phyloP scores from a whole-genome alignment of 2,888 invertebrate genomes.

The Agrochola macilenta region DNA sequence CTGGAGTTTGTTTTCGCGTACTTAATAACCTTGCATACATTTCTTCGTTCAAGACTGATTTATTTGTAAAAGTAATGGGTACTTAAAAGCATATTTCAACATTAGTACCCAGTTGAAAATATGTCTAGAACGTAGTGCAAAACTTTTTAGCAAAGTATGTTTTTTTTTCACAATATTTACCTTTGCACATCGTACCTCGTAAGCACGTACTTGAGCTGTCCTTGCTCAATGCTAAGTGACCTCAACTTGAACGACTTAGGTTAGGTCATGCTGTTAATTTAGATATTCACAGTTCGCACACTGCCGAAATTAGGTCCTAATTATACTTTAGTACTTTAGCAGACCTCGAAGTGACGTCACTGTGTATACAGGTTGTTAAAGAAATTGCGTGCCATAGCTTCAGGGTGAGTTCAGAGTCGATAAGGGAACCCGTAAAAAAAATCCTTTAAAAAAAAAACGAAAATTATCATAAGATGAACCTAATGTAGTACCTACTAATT shows the following conservation, averaged over 20 bases:
- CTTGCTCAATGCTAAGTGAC: conserved; percentile 59
- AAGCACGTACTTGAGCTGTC: conserved; percentile 41
- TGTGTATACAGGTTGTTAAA: no score
- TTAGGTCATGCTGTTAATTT: conserved; percentile 38
- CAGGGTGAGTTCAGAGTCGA: no score
- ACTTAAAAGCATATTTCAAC: not conserved
- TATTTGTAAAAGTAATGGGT: conserved; percentile 9
- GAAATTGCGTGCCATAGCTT: no score
- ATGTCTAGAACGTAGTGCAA: not conserved
- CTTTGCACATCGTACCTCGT: conserved; percentile 2
- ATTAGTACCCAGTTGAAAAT: no score
- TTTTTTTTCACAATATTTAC: not conserved
- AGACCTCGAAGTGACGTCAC: conserved; percentile 29
- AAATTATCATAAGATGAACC: no score
- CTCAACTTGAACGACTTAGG: conserved; percentile 48
- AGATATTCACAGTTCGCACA: conserved; percentile 24
- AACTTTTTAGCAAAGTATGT: not conserved
- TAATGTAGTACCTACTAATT: no score
- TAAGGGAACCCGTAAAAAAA: no score
- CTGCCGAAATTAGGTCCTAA: conserved; percentile 28
- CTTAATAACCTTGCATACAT: conserved; percentile 11
- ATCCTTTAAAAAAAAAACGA: no score
- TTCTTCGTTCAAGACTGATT: conserved; percentile 18
- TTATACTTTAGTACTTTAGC: conserved; percentile 20
- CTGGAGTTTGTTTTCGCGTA: not conserved